Base-by-base conservation (phyloP, 2,888 invertebrate genomes). In the Trachelus tabidus region DNA sequence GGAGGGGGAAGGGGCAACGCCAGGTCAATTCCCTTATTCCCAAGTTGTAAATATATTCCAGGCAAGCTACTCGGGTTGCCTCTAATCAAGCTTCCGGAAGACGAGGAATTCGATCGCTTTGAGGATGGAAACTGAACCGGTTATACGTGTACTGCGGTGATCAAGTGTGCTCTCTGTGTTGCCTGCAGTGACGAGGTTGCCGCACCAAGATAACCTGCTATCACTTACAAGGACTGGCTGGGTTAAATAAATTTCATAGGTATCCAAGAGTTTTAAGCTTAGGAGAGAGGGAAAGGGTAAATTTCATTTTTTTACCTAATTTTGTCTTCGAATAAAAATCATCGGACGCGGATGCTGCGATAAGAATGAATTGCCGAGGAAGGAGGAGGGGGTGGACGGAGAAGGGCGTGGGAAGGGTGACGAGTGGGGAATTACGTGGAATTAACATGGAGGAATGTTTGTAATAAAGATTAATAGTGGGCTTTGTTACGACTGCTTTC, bases 401-500 rank as follows among this genome's bases (percentile, higher is more conserved):
- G 34, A 68, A 69, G 40, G 69, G 34, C 69, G 40, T 15, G 73
- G 71, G 15, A 33, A 71, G 71, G 12, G 23, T 69, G 37, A 40
- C 15, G 40, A 15, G 40, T 82, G 82, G 83, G 81, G 84, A 85
- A 88, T 88, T 82, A 85, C 83, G 83, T 80, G 83, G 84, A 87
- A 86, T 87, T 86, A 87, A 87, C 85, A 81, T 82, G 81, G 79
- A 80, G 85, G 84, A 88, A 86, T 85, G 87, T 86, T 88, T 84
- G 84, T 86, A 86, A 88, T 87, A 86, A 87, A 85, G 87, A 87
- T 88, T 86, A 87, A 88, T 87, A 81, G 85, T 78, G 81, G 83
- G 84, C 83, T 85, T 87, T 86, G 86, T 85, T 82, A 81, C 83
- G 81, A 81, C 82, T 80, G 79, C 81, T 82, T 85, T 83, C 81